Conservation (phyloP, 1,140 invertebrate genomes). For the Atopsyche davidsoni region DNA sequence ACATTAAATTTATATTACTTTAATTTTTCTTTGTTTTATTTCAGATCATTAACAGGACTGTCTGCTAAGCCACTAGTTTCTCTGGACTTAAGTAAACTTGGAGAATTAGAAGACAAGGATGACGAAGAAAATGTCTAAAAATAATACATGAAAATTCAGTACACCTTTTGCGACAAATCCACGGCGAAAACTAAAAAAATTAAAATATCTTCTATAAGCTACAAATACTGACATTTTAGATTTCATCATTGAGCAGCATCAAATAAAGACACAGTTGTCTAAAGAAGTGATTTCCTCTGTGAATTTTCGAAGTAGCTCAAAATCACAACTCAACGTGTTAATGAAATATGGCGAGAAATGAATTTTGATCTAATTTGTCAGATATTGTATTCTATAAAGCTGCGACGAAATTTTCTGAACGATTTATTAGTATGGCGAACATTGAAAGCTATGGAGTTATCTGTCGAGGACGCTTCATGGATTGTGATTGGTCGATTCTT, state of each 20-base stretch:
- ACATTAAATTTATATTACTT: slow-evolving; percentile 1
- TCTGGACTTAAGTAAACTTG: slow-evolving; percentile 14
- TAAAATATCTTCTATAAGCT: background rate
- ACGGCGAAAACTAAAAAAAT: background rate
- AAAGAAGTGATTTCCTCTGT: background rate
- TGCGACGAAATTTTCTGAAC: too few species aligned
- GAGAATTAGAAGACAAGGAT: slow-evolving; percentile 13
- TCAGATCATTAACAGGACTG: slow-evolving; percentile 24
- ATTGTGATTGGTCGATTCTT: too few species aligned
- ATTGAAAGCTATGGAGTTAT: too few species aligned
- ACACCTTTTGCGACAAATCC: background rate
- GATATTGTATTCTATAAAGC: too few species aligned
- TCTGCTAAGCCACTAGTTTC: slow-evolving; percentile 16
- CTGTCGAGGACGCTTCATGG: too few species aligned
- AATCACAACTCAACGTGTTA: too few species aligned
- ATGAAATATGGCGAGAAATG: too few species aligned
- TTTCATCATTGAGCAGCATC: background rate
- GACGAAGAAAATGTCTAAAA: slow-evolving; percentile 23
- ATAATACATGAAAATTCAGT: background rate
- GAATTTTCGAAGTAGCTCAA: background rate
- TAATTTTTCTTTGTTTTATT: slow-evolving; percentile 8
- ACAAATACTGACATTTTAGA: background rate
- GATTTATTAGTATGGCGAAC: too few species aligned
- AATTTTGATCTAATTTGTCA: too few species aligned
- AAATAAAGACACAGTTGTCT: background rate